These are phyloP conservation scores for Drosophila sp. DNA, from an alignment of 1,140 invertebrate species.

Conservation along the genomic window DNA sequence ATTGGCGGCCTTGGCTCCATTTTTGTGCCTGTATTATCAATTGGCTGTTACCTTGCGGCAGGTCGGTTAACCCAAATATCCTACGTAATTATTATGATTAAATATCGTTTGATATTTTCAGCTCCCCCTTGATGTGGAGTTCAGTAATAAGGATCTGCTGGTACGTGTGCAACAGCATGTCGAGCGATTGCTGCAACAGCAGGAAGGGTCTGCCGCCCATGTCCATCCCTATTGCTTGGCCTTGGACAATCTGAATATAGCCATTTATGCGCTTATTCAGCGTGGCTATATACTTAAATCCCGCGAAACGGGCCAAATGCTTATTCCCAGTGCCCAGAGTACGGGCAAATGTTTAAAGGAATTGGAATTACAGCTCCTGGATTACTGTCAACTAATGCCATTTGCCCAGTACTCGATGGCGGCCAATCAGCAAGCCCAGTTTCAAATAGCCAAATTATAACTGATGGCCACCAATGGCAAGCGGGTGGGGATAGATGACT, in stretches of 20 bases:
- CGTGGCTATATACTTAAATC: conserved; percentile 57
- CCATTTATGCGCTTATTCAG: conserved; percentile 72
- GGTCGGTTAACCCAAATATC: conserved; percentile 30
- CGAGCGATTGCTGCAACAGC: conserved; percentile 82
- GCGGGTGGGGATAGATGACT: conserved; percentile 30
- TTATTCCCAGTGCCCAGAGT: conserved; percentile 19
- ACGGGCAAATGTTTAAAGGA: conserved; percentile 57
- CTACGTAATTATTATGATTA: not conserved
- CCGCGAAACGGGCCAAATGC: conserved; percentile 62
- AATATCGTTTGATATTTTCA: conserved; percentile 43
- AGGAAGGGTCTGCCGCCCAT: conserved; percentile 59
- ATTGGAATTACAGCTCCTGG: conserved; percentile 62
- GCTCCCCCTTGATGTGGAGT: conserved; percentile 57
- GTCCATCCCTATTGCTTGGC: conserved; percentile 86
- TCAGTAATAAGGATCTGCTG: conserved; percentile 83
- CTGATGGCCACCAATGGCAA: conserved; percentile 62
- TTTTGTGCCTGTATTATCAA: conserved; percentile 77
- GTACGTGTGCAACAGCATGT: conserved; percentile 84
- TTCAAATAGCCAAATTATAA: conserved; percentile 79
- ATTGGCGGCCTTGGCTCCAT: conserved; percentile 69
- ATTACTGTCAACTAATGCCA: conserved; percentile 76
- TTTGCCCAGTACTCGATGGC: conserved; percentile 72
- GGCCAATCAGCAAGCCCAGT: conserved; percentile 71
- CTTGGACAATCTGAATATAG: conserved; percentile 84
- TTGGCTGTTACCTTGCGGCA: conserved; percentile 66